Conservation (phyloP, 2,888 invertebrate species). For the Philhelius pedissequus region DNA sequence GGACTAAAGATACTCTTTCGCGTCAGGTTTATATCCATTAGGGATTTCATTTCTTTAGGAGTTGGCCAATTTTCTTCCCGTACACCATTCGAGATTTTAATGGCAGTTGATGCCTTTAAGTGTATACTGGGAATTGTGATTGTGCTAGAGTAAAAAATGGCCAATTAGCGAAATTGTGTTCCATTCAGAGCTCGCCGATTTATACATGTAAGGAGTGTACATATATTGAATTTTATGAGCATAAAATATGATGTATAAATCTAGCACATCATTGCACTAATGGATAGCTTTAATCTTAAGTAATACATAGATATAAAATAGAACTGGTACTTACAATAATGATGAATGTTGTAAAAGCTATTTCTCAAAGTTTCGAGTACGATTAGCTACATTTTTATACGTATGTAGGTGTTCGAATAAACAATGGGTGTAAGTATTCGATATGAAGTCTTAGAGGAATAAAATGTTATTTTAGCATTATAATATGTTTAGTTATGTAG, state of each 20-base stretch:
- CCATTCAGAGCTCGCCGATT: constrained; percentile 72
- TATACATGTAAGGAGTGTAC: constrained; percentile 41
- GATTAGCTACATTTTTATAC: background rate
- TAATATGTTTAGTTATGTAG: no score
- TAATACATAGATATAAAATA: constrained; percentile 18
- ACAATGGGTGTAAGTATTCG: background rate
- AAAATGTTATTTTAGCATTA: background rate
- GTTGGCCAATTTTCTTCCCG: constrained; percentile 66
- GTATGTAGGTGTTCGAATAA: background rate
- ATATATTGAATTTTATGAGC: constrained; percentile 45
- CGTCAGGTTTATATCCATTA: constrained; percentile 63
- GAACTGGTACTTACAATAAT: constrained; percentile 25
- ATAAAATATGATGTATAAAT: constrained; percentile 42
- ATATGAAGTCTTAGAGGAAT: background rate
- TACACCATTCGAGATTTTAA: constrained; percentile 62
- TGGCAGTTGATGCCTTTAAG: constrained; percentile 65
- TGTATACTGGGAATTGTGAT: constrained; percentile 62
- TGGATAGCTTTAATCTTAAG: constrained; percentile 53
- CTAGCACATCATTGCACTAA: constrained; percentile 62
- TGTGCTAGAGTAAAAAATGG: constrained; percentile 66
- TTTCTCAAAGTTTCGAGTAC: background rate
- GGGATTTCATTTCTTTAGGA: constrained; percentile 61
- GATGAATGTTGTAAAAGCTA: constrained; percentile 26
- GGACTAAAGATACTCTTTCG: constrained; percentile 60
- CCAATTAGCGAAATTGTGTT: constrained; percentile 79